These are phyloP conservation scores for Acrobasis consociella DNA, from an alignment of 2,888 invertebrate species.

Conservation along the genomic window DNA sequence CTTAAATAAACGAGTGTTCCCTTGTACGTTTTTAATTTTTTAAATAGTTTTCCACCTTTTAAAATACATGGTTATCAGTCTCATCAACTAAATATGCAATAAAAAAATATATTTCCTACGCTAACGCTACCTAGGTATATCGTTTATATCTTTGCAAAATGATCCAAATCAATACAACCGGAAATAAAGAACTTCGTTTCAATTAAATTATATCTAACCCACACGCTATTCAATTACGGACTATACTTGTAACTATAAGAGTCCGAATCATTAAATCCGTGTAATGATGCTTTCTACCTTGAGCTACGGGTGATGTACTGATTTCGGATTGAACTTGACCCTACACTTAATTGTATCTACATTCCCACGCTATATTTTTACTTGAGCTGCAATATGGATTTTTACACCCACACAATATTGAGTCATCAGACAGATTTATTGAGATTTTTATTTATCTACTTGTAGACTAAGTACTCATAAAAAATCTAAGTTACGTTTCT, in stretches of 20 bases:
- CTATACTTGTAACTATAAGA: background rate
- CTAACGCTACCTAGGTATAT: too few species aligned
- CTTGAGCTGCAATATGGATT: constrained; percentile 12
- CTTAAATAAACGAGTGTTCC: too few species aligned
- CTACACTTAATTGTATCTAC: constrained; percentile 3
- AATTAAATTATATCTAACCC: background rate
- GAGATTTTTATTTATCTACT: too few species aligned
- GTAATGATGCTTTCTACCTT: constrained; percentile 12
- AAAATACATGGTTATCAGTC: too few species aligned
- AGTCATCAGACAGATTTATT: background rate
- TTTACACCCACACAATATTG: constrained; percentile 25
- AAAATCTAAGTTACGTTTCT: too few species aligned
- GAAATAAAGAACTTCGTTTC: too few species aligned
- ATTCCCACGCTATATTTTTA: constrained; percentile 12
- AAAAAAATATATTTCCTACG: too few species aligned
- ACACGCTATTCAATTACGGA: background rate
- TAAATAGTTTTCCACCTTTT: too few species aligned
- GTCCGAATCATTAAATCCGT: background rate
- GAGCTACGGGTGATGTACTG: constrained; percentile 1
- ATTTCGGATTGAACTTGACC: constrained; percentile 12
- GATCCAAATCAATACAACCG: background rate
- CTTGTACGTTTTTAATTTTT: too few species aligned
- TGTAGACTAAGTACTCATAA: too few species aligned
- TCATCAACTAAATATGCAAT: too few species aligned
- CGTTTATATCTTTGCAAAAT: background rate